Conservation (phyloP, 2,888 invertebrate genomes). For the Cyclophora albipunctata region DNA sequence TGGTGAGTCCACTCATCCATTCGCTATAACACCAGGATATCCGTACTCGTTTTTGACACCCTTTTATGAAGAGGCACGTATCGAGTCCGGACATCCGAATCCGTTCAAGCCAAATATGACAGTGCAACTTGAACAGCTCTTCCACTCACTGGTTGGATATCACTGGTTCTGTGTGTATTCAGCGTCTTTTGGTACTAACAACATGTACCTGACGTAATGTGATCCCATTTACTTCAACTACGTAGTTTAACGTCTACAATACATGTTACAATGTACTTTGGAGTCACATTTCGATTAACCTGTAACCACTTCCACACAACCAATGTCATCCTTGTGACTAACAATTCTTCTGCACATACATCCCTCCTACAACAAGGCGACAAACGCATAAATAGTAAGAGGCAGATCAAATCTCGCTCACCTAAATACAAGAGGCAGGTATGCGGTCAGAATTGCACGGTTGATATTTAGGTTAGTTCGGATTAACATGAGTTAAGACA, state of each 20-base stretch:
- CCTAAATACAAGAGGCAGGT: conserved; percentile 34
- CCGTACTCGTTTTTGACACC: conserved; percentile 14
- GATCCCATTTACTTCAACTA: conserved; percentile 19
- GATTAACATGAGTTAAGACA: conserved; percentile 53
- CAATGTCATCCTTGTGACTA: conserved; percentile 68
- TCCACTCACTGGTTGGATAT: conserved; percentile 50
- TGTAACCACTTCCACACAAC: conserved; percentile 48
- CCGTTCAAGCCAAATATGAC: conserved; percentile 54
- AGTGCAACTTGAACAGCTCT: conserved; percentile 47
- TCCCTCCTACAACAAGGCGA: conserved; percentile 14
- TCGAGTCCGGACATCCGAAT: conserved; percentile 34
- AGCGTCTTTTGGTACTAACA: conserved; percentile 43
- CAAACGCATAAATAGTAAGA: conserved; percentile 7
- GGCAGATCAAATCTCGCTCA: conserved; percentile 37
- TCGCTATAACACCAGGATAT: conserved; percentile 18
- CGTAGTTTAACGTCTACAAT: too few relatives aligned
- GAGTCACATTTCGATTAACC: conserved; percentile 28
- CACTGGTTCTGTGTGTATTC: conserved; percentile 47
- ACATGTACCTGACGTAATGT: conserved; percentile 26
- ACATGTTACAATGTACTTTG: conserved; percentile 15
- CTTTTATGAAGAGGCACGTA: conserved; percentile 1
- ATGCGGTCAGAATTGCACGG: conserved; percentile 49
- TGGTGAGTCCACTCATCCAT: conserved; percentile 79
- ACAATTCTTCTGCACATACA: conserved; percentile 59
- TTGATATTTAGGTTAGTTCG: conserved; percentile 46